Conservation (phyloP, 2,797 vertebrate genomes). For the Anomalospiza imberbis region DNA sequence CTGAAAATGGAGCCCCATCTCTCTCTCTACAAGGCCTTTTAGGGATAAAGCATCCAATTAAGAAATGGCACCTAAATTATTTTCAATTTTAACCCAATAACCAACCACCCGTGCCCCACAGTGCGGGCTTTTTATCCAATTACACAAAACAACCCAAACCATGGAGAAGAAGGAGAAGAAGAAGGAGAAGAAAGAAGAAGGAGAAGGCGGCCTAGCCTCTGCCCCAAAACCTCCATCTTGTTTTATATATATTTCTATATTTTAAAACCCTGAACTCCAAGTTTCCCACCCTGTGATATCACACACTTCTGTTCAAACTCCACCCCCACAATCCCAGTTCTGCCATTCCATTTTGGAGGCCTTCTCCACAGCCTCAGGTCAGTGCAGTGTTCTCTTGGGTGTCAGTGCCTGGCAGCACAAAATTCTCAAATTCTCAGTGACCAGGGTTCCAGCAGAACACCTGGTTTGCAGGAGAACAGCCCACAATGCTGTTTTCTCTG, state of each 20-base stretch:
- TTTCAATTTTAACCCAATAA: no score
- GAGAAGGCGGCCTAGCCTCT: no score
- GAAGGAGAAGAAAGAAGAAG: no score
- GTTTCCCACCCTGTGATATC: not conserved
- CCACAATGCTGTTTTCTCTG: accelerated
- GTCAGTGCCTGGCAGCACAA: not conserved
- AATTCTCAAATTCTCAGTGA: not conserved
- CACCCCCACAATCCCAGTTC: not conserved
- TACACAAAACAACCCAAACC: no score
- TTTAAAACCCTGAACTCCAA: not conserved
- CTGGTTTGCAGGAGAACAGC: not conserved
- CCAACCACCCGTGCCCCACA: no score
- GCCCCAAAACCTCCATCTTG: no score
- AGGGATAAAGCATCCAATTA: no score
- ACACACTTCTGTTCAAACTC: not conserved
- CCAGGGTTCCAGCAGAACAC: not conserved
- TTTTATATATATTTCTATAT: accelerated
- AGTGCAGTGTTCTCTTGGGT: not conserved
- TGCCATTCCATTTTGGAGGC: not conserved
- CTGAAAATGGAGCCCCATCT: no score
- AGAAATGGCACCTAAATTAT: no score
- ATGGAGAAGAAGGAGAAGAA: no score
- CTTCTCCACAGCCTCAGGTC: not conserved
- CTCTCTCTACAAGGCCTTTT: no score
- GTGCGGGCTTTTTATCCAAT: no score